Percentiles rank a stretch among this genome's conserved stretches.
phyloP scores from a whole-genome alignment of 2,888 invertebrate genomes.

The Dolomedes plantarius region DNA sequence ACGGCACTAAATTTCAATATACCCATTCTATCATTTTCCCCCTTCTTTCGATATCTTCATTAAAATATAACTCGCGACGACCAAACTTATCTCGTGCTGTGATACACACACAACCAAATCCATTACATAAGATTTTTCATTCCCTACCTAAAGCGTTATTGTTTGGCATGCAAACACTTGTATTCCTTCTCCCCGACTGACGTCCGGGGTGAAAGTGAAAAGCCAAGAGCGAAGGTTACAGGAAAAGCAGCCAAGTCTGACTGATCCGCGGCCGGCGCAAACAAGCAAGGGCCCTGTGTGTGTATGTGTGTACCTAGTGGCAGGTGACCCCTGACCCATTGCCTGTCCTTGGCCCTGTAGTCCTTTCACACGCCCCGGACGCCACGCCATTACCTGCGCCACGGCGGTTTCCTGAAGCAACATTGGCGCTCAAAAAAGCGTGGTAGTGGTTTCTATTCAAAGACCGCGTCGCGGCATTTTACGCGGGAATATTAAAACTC shows the following conservation, averaged over 20 bases:
- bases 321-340: constrained; percentile 64
- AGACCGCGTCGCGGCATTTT: too few species aligned
- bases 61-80: too few species aligned
- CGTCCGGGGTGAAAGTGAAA: constrained; percentile 17
- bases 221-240: constrained; percentile 20
- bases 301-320: constrained; percentile 65
- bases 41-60: too few species aligned
- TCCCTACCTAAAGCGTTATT: background rate
- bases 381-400: constrained; percentile 53
- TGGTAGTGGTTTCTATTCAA: background rate
- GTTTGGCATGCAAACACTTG: constrained; percentile 2
- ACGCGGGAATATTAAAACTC: background rate
- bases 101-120: too few species aligned
- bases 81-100: too few species aligned
- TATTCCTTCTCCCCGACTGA: background rate
- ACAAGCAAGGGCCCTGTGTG: background rate
- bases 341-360: constrained; percentile 67
- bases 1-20: too few species aligned
- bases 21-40: too few species aligned
- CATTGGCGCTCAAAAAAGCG: background rate
- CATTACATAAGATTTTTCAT: too few species aligned
- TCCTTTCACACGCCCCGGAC: constrained; percentile 65
- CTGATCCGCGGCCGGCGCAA: constrained; percentile 30
- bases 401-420: constrained; percentile 45
- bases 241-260: constrained; percentile 14